Conservation (phyloP, 2,113 vertebrate species). For the Cheirogaleus medius region DNA sequence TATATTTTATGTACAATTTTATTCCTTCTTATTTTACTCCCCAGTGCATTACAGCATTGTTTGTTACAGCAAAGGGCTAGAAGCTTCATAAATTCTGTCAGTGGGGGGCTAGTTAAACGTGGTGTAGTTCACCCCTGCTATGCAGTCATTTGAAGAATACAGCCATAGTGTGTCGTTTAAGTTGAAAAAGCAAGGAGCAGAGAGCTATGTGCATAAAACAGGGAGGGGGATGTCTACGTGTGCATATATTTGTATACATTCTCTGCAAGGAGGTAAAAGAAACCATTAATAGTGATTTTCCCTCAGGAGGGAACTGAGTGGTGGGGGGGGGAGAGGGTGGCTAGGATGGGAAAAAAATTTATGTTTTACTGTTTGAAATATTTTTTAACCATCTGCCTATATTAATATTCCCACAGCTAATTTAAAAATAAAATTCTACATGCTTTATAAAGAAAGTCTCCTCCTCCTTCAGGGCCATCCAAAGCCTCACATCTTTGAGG, state of each 20-base stretch:
- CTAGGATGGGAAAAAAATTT: neutral
- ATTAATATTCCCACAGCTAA: neutral
- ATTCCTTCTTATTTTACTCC: conserved; percentile 3
- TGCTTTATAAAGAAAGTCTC: neutral
- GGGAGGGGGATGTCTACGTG: too few relatives aligned
- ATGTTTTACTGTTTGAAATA: neutral
- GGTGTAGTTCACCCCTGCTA: neutral
- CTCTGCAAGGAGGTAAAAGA: neutral
- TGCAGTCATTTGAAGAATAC: neutral
- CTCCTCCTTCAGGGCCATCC: neutral
- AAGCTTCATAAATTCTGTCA: conserved; percentile 49
- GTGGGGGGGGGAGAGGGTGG: too few relatives aligned
- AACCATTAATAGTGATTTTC: neutral
- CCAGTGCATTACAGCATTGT: neutral
- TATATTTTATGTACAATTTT: conserved; percentile 25
- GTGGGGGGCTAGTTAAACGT: conserved; percentile 21
- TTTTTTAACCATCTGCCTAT: neutral
- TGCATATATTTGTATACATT: neutral
- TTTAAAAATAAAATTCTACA: neutral
- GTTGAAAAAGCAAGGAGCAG: neutral
- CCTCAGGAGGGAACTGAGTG: neutral
- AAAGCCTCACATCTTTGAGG: neutral
- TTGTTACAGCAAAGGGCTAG: neutral
- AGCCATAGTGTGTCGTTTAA: neutral
- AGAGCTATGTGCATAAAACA: neutral